Evolutionary conservation across 2,797 vertebrate species (phyloP).

Genomic region (Lagorchestes hirsutus): DNA sequence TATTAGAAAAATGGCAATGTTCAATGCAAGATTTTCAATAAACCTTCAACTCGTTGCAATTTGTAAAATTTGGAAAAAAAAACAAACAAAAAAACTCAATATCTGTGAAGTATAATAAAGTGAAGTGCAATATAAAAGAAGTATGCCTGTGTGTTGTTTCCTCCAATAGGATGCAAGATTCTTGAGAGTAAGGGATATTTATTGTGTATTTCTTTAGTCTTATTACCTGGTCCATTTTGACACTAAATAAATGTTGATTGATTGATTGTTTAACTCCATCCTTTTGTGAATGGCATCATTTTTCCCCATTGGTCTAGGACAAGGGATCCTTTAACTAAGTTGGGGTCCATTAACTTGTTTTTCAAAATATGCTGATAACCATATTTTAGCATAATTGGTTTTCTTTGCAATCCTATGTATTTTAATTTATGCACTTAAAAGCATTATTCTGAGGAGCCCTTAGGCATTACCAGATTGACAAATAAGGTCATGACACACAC

Average conservation of each 20-base stretch:
- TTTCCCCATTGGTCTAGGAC: background rate
- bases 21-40: background rate
- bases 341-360: background rate
- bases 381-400: background rate
- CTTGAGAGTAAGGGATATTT: background rate
- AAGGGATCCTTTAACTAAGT: background rate
- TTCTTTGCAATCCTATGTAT: background rate
- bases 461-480: background rate
- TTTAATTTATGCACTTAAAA: background rate
- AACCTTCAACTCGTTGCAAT: background rate
- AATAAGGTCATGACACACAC: background rate
- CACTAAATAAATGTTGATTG: background rate
- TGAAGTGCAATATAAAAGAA: background rate
- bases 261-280: background rate
- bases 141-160: background rate
- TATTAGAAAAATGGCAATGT: background rate
- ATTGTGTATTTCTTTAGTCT: background rate
- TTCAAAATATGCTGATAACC: background rate
- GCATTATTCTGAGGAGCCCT: background rate
- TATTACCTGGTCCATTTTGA: background rate
- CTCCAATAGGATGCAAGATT: background rate
- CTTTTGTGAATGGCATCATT: background rate
- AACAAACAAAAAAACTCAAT: background rate
- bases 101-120: background rate
- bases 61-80: too few species aligned